These are phyloP conservation scores for Leptarthrus brevirostris DNA, from an alignment of 2,888 invertebrate genomes.

Conservation along the genomic window DNA sequence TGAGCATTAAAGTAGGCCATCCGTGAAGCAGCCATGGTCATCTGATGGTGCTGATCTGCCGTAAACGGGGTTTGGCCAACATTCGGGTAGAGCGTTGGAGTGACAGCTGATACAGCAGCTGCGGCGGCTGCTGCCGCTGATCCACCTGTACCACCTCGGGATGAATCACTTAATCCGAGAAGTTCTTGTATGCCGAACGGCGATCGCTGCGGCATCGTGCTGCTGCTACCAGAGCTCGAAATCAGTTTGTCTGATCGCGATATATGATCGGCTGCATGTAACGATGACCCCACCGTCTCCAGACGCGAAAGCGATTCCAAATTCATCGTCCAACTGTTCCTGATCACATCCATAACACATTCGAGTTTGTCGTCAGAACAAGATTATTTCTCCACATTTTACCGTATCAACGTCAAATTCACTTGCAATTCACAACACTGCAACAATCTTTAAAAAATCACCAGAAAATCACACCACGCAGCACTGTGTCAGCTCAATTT, in stretches of 20 bases:
- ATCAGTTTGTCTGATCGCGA: slow-evolving; percentile 14
- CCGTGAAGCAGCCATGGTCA: slow-evolving; percentile 73
- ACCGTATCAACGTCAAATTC: neutral
- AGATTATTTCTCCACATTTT: slow-evolving; percentile 1
- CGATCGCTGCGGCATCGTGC: slow-evolving; percentile 66
- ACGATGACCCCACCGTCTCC: slow-evolving; percentile 47
- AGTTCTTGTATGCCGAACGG: slow-evolving; percentile 68
- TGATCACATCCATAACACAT: neutral
- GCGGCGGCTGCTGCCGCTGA: slow-evolving; percentile 57
- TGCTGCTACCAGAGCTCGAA: neutral
- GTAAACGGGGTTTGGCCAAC: slow-evolving; percentile 57
- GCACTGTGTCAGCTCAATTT: slow-evolving; percentile 19
- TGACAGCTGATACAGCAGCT: slow-evolving; percentile 56
- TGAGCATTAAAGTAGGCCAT: slow-evolving; percentile 93
- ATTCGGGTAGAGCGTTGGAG: slow-evolving; percentile 45
- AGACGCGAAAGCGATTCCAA: slow-evolving; percentile 55
- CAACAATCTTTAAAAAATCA: neutral
- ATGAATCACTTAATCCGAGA: slow-evolving; percentile 61
- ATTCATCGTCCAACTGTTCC: slow-evolving; percentile 52
- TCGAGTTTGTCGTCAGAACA: too few species aligned
- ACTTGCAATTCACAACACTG: slow-evolving; percentile 5
- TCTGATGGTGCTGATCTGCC: slow-evolving; percentile 63
- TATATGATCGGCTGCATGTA: slow-evolving; percentile 19
- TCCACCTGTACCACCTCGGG: slow-evolving; percentile 35
- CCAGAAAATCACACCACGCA: neutral